Conservation (phyloP, 2,797 vertebrate genomes). For the Diplodus puntazzo region DNA sequence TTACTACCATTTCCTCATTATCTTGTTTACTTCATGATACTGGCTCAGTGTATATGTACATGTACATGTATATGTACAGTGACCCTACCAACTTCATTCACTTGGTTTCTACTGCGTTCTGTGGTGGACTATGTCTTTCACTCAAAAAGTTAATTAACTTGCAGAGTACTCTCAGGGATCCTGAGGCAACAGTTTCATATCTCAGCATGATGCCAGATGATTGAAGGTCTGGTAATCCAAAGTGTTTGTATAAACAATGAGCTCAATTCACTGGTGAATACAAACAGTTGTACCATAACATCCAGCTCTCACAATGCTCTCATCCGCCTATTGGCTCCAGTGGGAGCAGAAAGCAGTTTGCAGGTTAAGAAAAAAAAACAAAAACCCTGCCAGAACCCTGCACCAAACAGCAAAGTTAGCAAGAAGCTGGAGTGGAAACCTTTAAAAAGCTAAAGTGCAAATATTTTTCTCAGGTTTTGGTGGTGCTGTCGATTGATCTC, state of each 20-base stretch:
- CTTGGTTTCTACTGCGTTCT: neutral
- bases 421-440: too few species aligned
- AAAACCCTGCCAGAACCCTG: too few species aligned
- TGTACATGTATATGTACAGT: too few species aligned
- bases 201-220: neutral
- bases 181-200: neutral
- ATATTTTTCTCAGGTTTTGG: too few species aligned
- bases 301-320: neutral
- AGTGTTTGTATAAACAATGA: neutral
- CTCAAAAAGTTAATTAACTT: neutral
- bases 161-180: neutral
- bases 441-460: too few species aligned
- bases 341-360: neutral
- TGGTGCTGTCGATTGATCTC: too few species aligned
- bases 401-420: too few species aligned
- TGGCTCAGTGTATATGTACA: neutral
- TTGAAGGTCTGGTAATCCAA: neutral
- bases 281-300: neutral
- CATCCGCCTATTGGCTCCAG: neutral
- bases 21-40: neutral
- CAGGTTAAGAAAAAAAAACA: neutral
- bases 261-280: too few species aligned
- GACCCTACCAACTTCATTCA: neutral
- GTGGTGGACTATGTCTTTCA: neutral
- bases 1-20: neutral